A percentile compares a stretch with the other conserved stretches of the same genome.
phyloP scores from a whole-genome alignment of 64 coral and sea anemone genomes.

The Porites australiensis region DNA sequence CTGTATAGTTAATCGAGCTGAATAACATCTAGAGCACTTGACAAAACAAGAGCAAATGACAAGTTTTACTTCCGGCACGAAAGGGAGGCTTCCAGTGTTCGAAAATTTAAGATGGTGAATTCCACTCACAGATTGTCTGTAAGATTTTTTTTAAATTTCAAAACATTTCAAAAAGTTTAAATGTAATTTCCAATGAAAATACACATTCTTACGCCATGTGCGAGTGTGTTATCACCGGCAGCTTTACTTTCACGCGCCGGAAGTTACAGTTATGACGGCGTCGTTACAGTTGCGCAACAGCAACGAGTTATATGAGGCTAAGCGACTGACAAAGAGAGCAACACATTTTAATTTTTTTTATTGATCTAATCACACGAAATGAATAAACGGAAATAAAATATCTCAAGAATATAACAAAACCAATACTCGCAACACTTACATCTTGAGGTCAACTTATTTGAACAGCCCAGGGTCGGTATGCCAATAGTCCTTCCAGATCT shows the following conservation, averaged over 20 bases:
- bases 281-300: too few relatives aligned
- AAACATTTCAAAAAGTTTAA: neutral
- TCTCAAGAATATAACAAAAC: neutral
- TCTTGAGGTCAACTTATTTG: neutral
- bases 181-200: neutral
- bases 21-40: constrained; percentile 12
- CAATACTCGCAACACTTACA: constrained; percentile 4
- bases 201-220: neutral
- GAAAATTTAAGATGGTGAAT: neutral
- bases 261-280: too few relatives aligned
- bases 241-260: too few relatives aligned
- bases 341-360: neutral
- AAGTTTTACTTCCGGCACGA: neutral
- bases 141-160: neutral
- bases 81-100: neutral
- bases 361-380: neutral
- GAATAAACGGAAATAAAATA: neutral
- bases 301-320: neutral
- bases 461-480: constrained; percentile 2
- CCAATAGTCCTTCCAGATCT: constrained; percentile 66
- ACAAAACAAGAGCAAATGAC: neutral
- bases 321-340: neutral
- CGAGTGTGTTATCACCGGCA: neutral
- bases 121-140: constrained; percentile 4
- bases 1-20: constrained; percentile 9